A percentile compares a stretch with the other conserved stretches of the same genome.
Evolutionary conservation across 2,113 vertebrate species (phyloP).

Genomic region (Amphilophus citrinellus): DNA sequence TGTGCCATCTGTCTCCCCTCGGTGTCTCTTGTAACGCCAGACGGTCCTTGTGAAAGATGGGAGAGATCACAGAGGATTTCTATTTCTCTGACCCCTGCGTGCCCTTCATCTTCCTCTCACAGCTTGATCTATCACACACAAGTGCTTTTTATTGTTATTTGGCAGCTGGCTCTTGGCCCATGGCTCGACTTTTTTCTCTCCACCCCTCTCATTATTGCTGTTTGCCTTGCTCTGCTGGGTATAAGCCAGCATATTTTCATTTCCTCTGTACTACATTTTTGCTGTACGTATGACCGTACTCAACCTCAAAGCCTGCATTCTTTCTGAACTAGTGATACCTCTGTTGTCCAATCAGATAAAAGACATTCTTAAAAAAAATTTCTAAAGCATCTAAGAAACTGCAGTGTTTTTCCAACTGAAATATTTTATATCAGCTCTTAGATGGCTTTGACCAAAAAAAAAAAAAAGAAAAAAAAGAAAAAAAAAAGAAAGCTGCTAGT

Average conservation of each 20-base stretch:
- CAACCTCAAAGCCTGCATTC: background rate
- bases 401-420: background rate
- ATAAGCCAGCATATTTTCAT: constrained; percentile 52
- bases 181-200: constrained; percentile 51
- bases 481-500: background rate
- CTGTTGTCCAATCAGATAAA: constrained; percentile 26
- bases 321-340: constrained; percentile 10
- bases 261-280: constrained; percentile 20
- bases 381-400: background rate
- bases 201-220: constrained; percentile 47
- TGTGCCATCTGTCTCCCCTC: constrained; percentile 41
- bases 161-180: constrained; percentile 59
- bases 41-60: constrained; percentile 66
- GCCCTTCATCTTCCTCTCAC: constrained; percentile 69
- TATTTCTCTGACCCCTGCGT: constrained; percentile 60
- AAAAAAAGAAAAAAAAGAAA: background rate
- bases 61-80: constrained; percentile 76
- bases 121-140: constrained; percentile 65
- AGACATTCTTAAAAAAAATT: constrained; percentile 9
- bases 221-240: constrained; percentile 34
- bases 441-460: background rate
- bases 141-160: constrained; percentile 70
- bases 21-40: constrained; percentile 60
- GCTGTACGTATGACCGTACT: background rate
- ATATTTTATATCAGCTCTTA: constrained; percentile 17